Base-by-base conservation (phyloP, 1,140 invertebrate species). In the Tribolium castaneum region DNA sequence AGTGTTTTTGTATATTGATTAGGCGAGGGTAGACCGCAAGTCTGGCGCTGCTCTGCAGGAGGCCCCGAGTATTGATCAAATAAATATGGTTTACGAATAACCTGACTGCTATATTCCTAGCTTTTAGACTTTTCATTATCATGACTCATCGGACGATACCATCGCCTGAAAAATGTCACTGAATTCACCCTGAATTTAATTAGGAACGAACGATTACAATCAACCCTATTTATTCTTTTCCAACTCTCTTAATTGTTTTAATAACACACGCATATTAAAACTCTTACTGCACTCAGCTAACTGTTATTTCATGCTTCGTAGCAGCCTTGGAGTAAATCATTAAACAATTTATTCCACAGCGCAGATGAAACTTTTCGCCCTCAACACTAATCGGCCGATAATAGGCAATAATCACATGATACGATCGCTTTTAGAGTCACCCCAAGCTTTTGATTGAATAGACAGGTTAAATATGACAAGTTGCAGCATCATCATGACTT, bases 1-100 rank as follows among this genome's bases (percentile, higher is more conserved):
- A 82, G 81, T 81, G 82, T 82, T 82, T 83, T 81, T 83, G 82
- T 83, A 83, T 83, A 83, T 83, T 82, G 82, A 83, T 83, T 81
- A 82, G 82, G 74, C 78, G 79, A 76, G 73, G 81, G 80, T 80
- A 82, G 82, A 82, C 82, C 82, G 80, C 80, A 80, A 81, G 82
- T 82, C 82, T 82, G 79, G 82, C 81, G 82, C 78, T 80, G 79
- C 81, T 83, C 82, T 78, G 77, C 82, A 80, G 82, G 82, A 83
- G 80, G 80, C 82, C 81, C 81, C 72, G 78, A 83, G 82, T 83
- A 83, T 83, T 83, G 82, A 83, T 83, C 82, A 83, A 83, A 83
- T 83, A 83, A 82, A 82, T 83, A 83, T 80, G 73, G 51, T 75
- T 75, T 75, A 75, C 71, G 71, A 73, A 73, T 73, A 73, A 73